Percentiles rank a stretch among this genome's conserved stretches.
Evolutionary conservation across 2,797 vertebrate genomes (phyloP).

Genomic region (Aselliscus stoliczkanus): DNA sequence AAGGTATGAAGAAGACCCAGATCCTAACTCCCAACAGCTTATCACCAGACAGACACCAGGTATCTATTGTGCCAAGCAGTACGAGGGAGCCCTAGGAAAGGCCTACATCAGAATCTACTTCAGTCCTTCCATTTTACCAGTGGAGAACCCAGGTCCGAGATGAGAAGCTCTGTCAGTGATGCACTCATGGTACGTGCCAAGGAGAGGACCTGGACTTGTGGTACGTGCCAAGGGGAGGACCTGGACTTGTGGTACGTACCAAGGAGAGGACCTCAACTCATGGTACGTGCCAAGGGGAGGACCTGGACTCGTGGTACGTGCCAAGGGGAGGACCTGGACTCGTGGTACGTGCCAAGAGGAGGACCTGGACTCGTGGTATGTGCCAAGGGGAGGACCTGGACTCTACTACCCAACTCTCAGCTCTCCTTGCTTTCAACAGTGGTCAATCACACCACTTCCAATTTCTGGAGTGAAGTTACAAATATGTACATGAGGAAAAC

Average conservation of each 20-base stretch:
- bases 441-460: not conserved
- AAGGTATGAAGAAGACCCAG: not conserved
- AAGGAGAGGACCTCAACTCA: too few relatives aligned
- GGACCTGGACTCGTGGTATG: too few relatives aligned
- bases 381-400: not conserved
- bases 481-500: not conserved
- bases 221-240: not conserved
- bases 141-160: not conserved
- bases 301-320: not conserved
- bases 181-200: fast-evolving
- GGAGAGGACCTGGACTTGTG: too few relatives aligned
- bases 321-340: not conserved
- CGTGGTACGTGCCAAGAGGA: fast-evolving
- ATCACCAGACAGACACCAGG: not conserved
- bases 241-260: not conserved
- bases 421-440: not conserved
- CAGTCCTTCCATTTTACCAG: not conserved
- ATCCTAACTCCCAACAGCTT: not conserved
- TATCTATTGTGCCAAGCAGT: not conserved
- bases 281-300: not conserved
- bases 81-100: not conserved
- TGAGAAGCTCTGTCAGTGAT: not conserved
- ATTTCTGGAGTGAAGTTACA: not conserved
- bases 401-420: not conserved
- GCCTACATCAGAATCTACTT: not conserved